Percentiles rank a stretch among this genome's conserved stretches.
These are phyloP conservation scores for Rhinopomastus cyanomelas DNA, from an alignment of 2,113 vertebrate species.

Conservation along the genomic window DNA sequence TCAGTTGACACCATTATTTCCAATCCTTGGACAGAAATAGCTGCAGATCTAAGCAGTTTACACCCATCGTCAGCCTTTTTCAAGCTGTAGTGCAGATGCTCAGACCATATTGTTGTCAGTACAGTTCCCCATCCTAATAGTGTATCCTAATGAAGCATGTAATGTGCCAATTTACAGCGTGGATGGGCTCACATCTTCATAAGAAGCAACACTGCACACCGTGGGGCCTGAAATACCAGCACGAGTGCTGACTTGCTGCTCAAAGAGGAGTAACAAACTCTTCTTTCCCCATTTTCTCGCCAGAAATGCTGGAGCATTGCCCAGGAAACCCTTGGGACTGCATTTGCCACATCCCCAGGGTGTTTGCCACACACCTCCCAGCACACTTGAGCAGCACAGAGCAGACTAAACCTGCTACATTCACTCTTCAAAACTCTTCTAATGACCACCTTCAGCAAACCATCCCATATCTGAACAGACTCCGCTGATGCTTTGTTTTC, in stretches of 20 bases:
- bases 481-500: neutral
- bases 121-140: neutral
- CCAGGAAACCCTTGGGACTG: neutral
- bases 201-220: neutral
- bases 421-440: neutral
- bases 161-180: neutral
- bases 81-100: neutral
- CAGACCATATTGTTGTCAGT: neutral
- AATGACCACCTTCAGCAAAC: neutral
- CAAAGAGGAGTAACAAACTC: no score
- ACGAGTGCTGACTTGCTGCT: neutral
- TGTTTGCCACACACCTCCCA: neutral
- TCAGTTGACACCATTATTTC: neutral
- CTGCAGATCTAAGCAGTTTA: fast-evolving
- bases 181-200: neutral
- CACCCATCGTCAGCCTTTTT: neutral
- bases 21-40: neutral
- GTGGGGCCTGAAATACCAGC: neutral
- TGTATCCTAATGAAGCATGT: neutral
- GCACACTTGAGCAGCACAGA: neutral
- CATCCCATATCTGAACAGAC: neutral
- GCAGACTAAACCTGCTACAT: neutral
- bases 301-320: neutral
- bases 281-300: neutral
- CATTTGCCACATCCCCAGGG: fast-evolving